A percentile compares a stretch with the other conserved stretches of the same genome.
These are phyloP conservation scores for pig (Sus scrofa) DNA, from an alignment of 2,113 vertebrate genomes.

Conservation along the genomic window DNA sequence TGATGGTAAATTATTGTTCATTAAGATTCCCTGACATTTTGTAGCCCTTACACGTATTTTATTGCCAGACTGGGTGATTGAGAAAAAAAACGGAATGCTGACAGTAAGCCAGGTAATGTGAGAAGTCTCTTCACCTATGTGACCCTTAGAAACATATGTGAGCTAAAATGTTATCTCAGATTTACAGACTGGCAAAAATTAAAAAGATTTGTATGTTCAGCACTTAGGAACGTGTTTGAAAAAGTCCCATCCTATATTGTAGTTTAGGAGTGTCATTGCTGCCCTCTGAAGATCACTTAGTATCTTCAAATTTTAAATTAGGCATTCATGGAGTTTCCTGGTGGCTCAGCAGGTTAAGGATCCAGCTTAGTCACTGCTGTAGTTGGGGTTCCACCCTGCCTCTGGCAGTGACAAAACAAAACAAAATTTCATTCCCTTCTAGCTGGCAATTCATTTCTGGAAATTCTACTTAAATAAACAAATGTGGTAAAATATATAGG, in stretches of 20 bases:
- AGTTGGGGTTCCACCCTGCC: no score
- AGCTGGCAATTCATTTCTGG: neutral
- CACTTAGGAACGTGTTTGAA: neutral
- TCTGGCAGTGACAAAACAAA: no score
- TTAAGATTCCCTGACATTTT: neutral
- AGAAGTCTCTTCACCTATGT: neutral
- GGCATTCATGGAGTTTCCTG: no score
- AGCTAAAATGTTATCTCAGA: neutral
- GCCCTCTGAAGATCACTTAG: neutral
- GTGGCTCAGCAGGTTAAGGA: no score
- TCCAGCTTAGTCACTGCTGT: no score
- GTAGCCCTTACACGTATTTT: neutral
- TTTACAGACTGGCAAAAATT: conserved; percentile 22
- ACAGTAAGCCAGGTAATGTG: neutral
- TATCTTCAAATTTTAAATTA: neutral
- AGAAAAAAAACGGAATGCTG: neutral
- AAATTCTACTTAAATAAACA: conserved; percentile 22
- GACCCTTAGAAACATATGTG: conserved; percentile 17
- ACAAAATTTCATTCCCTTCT: neutral
- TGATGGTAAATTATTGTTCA: conserved; percentile 29
- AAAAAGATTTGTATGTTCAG: neutral
- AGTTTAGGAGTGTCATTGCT: neutral
- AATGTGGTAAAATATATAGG: neutral
- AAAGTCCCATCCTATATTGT: neutral
- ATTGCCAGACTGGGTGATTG: neutral